A percentile compares a stretch with the other conserved stretches of the same genome.
Conservation (phyloP, 2,113 vertebrate species). For the Falco punctatus region DNA sequence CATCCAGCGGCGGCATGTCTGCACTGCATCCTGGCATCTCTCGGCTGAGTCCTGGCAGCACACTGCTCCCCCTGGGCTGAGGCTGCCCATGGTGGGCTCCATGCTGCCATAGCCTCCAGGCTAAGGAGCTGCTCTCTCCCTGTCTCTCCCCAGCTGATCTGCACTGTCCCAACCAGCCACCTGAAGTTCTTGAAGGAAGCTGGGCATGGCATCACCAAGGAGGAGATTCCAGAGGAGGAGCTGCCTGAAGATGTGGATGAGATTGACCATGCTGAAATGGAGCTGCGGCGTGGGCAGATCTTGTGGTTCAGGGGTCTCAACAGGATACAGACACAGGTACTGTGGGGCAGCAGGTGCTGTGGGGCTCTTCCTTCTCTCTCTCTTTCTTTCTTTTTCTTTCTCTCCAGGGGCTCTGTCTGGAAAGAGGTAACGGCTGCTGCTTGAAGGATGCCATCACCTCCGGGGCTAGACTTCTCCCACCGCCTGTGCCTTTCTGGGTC, state of each 20-base stretch:
- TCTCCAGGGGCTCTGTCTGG: neutral
- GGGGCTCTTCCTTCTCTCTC: neutral
- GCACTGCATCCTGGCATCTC: neutral
- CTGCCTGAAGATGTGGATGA: constrained; percentile 87
- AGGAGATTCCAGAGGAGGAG: constrained; percentile 88
- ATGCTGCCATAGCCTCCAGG: neutral
- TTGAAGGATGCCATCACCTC: neutral
- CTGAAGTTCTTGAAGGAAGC: constrained; percentile 97
- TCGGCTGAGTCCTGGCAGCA: neutral
- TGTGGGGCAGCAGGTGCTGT: neutral
- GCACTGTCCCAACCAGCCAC: constrained; percentile 87
- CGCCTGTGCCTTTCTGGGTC: neutral
- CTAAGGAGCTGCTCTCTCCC: neutral
- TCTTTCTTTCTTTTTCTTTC: neutral
- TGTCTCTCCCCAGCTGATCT: constrained; percentile 76
- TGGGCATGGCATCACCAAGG: constrained; percentile 90
- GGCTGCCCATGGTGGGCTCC: neutral
- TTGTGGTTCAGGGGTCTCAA: constrained; percentile 98
- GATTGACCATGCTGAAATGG: constrained; percentile 96
- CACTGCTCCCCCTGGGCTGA: fast-evolving
- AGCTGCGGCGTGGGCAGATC: constrained; percentile 94
- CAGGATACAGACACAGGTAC: constrained; percentile 99
- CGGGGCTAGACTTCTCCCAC: neutral
- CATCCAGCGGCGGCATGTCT: neutral
- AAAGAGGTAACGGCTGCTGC: neutral